Base-by-base conservation (phyloP, 2,113 vertebrate genomes). In the Oceanites oceanicus region DNA sequence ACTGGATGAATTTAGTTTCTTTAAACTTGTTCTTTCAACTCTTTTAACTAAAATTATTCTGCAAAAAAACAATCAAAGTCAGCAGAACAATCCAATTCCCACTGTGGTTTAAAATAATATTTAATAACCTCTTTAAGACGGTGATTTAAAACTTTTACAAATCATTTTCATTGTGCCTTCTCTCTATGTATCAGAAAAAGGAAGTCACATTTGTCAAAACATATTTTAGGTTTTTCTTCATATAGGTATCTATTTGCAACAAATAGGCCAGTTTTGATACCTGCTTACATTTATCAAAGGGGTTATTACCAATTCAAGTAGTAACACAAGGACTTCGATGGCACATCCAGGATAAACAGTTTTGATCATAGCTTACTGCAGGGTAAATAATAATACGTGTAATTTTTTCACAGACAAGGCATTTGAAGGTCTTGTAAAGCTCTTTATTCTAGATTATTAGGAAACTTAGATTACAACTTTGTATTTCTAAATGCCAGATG, bases 11-110 rank as follows among this genome's bases (percentile, higher is more conserved):
- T 88, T 76, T 95, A 70, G 72, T 88, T 92, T 88, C 63, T 94
- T 90, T 83, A 83, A 90, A 94, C 55, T 90, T 86, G 58, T 63
- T 93, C 83, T 94, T 92, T 94, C 71, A 92, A 92, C 63, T 95
- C 72, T 73, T 58, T 90, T 79, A 77, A 79, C 65, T 74, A 23
- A 79, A 93, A 97, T 93, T 86, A 72, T 58, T 93, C 38, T 34
- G 66, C 1, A 47, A 45, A 77, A 86, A 92, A 68, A 6, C 45
- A 90, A 30, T 88, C 59, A 89, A 90, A 92, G 71, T 92, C 88
- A 84, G 68, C 62, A 82, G 70, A 94, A 87, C 78, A 89, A 78
- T 92, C 68, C 76, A 91, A 9, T 62, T 92, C 86, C 76, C 49
- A n/a, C 15, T 62, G 88, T 50, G 61, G 32, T 67, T 94, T 94